Evolutionary conservation across 2,888 invertebrate species (phyloP), one percentile per base, ranked within the genome.

Genomic region (Caenorhabditis sp.): DNA sequence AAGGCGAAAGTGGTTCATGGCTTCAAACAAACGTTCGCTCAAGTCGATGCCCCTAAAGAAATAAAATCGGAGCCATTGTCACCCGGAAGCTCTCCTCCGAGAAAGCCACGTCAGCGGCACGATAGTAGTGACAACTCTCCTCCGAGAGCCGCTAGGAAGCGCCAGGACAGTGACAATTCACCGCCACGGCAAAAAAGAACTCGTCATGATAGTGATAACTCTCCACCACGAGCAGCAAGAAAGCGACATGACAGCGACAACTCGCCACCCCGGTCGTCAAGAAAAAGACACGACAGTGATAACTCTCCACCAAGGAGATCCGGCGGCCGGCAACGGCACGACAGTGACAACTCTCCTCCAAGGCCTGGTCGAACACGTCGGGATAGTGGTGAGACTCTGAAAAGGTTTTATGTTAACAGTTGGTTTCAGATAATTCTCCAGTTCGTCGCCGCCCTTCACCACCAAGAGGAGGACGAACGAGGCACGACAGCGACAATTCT

Each of bases 1-100:
- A 84, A 80, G 72, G 80, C 80, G 15, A 80, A 80, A 56, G 69
- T 76, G 0, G 76, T 69, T 6, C 70, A 68, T 15, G 80, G 79
- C 4, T 83, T 83, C 61, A 83, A 83, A 26, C 37, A 80, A 18
- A 71, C 83, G 6, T 83, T 83, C 32, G 79, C 80, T 1, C 26
- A 56, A 56, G 74, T 70, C 9, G 58, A 58, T 6, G 55, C 44
- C n/a, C 47, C 40, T 13, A 70, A 79, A 56, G 77, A 79, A 28
- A 44, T 82, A 13, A 79, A 82, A 37, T 51, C 56, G 4, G 79
- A 82, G 55, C 58, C 58, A 18, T 8, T 74, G 6, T 79, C 82
- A 22, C 69, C 77, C 1, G 56, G 32, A 24, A 44, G 20, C n/a
- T 81, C 81, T 0, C 80, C 74, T 0, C 51, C 62, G 13, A 61